Evolutionary conservation across 2,113 vertebrate genomes (phyloP), one percentile per base, ranked within the genome.

Genomic region (Falcunculus frontatus): DNA sequence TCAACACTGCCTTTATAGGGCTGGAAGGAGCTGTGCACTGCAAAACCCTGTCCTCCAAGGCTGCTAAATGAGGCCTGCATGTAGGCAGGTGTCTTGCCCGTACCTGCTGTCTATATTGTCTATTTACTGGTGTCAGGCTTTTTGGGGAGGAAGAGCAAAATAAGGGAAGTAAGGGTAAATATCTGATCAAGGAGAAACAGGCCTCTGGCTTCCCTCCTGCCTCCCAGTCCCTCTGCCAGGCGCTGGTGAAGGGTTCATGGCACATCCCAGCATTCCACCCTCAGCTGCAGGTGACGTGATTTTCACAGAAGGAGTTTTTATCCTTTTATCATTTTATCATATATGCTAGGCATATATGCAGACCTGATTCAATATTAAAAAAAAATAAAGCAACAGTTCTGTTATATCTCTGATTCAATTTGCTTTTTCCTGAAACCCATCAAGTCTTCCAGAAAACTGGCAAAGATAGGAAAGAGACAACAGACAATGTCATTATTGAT

Each of bases 201-300:
- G 37, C 42, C 52, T 41, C 32, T 57, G 46, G n/a, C 32, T 78
- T 65, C 52, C 18, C 8, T n/a, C 5, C 33, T 13, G 27, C 21
- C 49, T 44, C 57, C 73, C 4, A 2, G 53, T 22, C 26, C 33
- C 9, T 13, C 42, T 67, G 17, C 65, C 10, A 0, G 11, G 21
- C 0, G 0, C 37, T 32, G 41, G 10, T 11, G n/a, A 37, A n/a
- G 52, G 47, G 52, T 26, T 52, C 1, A 0, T 39, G 49, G n/a
- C 56, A 39, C 30, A 8, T 22, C 10, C 37, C 80, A 41, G 21
- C 7, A 5, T 37, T 42, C 44, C 2, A 7, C 11, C 18, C 37
- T 41, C 42, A 22, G 56, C 42, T 62, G 32, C 29, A 23, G 11
- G 29, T 46, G 39, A 19, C 22, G 55, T 4, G 0, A 4, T 75